Evolutionary conservation across 2,113 vertebrate species (phyloP), one percentile per base, ranked within the genome.

Genomic region (Chascanopsetta lugubris): DNA sequence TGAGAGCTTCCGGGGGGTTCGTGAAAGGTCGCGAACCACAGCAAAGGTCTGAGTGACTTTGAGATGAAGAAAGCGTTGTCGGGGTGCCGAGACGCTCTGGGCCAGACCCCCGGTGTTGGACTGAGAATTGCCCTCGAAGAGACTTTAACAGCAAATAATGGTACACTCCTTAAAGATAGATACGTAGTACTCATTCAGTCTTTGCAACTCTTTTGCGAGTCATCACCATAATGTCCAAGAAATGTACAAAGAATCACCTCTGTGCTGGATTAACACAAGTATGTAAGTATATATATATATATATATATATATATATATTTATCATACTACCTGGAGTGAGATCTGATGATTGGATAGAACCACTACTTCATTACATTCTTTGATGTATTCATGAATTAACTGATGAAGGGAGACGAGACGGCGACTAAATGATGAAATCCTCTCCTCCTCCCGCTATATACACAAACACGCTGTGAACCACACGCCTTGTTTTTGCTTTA

Each of bases 321-420:
- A 72, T 61, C 68, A 24, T 47, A 43, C 38, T 73, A 46, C 60
- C 66, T 79, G 85, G 40, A 71, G 64, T 21, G 36, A 77, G 21
- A 63, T 20, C 25, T 40, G 47, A 72, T 24, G 18, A 66, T 57
- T 80, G 80, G 87, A 79, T 77, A 64, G 64, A 89, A 90, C 87
- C 89, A 90, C 88, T 90, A 86, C 50, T 75, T 83, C 30, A 34
- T 53, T 36, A 49, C 64, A 66, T 45, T 62, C 60, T 76, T 70
- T 0, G n/a, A 50, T 45, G 21, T 20, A 47, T 61, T 69, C 49
- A 62, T 42, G 9, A 57, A 27, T 43, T 64, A 21, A 21, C n/a
- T 70, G 15, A 59, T 49, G 60, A 43, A 50, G 43, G 61, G 24
- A 45, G 48, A 10, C 6, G 32, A 51, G 0, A 57, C 22, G 34